Conservation (phyloP, 2,888 invertebrate species). For the Hydropsyche betteni region DNA sequence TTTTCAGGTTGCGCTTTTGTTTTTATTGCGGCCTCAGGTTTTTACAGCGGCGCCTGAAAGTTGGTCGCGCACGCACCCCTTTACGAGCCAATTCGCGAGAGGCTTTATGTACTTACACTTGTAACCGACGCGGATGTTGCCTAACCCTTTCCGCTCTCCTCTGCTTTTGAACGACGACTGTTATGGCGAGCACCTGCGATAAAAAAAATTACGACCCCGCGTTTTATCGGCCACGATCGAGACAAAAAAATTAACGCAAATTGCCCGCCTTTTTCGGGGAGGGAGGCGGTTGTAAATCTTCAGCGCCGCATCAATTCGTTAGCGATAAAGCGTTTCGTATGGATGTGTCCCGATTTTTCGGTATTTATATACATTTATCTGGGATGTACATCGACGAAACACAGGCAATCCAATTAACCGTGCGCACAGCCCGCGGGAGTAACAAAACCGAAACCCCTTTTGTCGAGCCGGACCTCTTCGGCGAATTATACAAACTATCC, state of each 20-base stretch:
- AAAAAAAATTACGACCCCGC: no score
- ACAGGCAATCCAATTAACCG: conserved; percentile 40
- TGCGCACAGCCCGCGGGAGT: conserved; percentile 20
- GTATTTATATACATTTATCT: conserved; percentile 17
- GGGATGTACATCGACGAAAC: conserved; percentile 25
- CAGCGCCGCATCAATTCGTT: no score
- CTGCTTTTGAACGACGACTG: no score
- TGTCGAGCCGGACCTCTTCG: conserved; percentile 18
- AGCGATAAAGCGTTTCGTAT: no score
- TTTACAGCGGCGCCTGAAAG: conserved; percentile 5
- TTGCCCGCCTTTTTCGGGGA: conserved; percentile 4
- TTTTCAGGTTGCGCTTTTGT: conserved; percentile 2
- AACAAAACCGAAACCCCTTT: conserved; percentile 32
- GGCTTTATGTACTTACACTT: conserved; percentile 23
- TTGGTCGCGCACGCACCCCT: conserved; percentile 14
- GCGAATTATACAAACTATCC: conserved; percentile 33
- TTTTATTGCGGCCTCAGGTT: conserved; percentile 8
- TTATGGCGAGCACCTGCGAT: no score
- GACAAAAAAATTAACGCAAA: conserved; percentile 2
- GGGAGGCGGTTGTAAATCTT: no score
- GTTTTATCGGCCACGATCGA: no score
- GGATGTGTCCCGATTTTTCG: no score
- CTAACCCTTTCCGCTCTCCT: no score
- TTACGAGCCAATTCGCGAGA: conserved; percentile 23
- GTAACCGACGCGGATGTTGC: not conserved